Base-by-base conservation (phyloP, 2,888 invertebrate species). In the Heliconius erato region DNA sequence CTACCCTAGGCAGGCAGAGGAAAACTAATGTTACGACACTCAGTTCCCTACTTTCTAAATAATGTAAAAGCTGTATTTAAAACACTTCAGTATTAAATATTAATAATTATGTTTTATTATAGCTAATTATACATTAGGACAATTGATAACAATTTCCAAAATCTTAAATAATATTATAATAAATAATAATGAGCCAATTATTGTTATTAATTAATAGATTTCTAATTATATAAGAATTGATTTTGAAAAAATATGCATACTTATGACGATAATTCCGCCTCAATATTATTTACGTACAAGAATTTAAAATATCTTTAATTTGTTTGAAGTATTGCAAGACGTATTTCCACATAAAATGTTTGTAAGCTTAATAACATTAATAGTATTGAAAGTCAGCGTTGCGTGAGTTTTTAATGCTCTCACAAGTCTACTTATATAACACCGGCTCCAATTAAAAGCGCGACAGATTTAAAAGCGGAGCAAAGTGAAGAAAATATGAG, bases 351-450 rank as follows among this genome's bases (percentile, higher is more conserved):
- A 90, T 87, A 91, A 93, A 93, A 91, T 92, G 92, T 91, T 92
- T 90, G 90, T 91, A 91, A 94, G 91, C 91, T 93, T 94, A 92
- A 93, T 91, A 91, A 90, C 91, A 92, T 93, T 93, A 94, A 93
- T 92, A 92, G 92, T 89, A 94, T 95, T 94, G 88, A 89, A 86
- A 90, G 91, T 92, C 94, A 91, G 89, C 91, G 94, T 91, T 89
- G 93, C 94, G 93, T 89, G 91, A 93, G 92, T 93, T 94, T 94
- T 95, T 95, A 95, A 96, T 95, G 94, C 95, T 92, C 93, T 94
- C 92, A 93, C 92, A 93, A 94, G 94, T 93, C 94, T 94, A 93
- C 94, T 94, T 94, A 93, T 91, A 92, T 92, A 94, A 92, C 93
- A 91, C 91, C 91, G 91, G 88, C 90, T 93, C 94, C 95, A 95